Evolutionary conservation across 2,888 invertebrate species (phyloP).

Genomic region (Antitype chi): DNA sequence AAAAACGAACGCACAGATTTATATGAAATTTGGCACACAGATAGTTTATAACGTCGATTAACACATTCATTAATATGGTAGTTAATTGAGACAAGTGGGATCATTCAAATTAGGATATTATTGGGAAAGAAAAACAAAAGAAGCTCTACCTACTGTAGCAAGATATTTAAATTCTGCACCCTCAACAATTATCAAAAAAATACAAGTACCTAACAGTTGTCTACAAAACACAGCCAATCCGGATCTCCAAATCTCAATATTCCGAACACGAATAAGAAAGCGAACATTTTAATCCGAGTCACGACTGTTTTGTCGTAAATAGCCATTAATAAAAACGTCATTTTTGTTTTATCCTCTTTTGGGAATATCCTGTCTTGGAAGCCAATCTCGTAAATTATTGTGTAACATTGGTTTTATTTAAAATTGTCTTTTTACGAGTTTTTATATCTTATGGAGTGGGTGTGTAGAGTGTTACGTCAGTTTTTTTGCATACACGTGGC

Average conservation of each 20-base stretch:
- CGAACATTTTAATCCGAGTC: conserved; percentile 62
- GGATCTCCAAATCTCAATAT: conserved; percentile 52
- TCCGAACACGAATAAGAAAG: conserved; percentile 65
- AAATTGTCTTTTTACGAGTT: conserved; percentile 27
- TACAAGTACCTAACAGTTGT: not conserved
- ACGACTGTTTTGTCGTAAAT: conserved; percentile 61
- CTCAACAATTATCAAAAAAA: not conserved
- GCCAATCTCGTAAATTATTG: conserved; percentile 51
- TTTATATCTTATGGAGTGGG: conserved; percentile 5
- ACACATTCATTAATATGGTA: too few species aligned
- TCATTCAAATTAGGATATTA: too few species aligned
- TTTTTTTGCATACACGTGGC: not conserved
- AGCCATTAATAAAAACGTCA: conserved; percentile 60
- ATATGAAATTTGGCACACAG: too few species aligned
- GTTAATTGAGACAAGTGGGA: too few species aligned
- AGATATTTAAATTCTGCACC: conserved; percentile 21
- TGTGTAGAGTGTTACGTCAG: conserved; percentile 4
- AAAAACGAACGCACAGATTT: too few species aligned
- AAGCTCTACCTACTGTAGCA: not conserved
- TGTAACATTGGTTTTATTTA: conserved; percentile 32
- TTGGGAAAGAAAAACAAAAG: not conserved
- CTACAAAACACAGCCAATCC: conserved; percentile 28
- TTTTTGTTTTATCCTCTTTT: conserved; percentile 59
- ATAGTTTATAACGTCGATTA: too few species aligned
- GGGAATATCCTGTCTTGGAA: conserved; percentile 52